Base-by-base conservation (phyloP, 2,888 invertebrate genomes). In the Mamestra brassicae region DNA sequence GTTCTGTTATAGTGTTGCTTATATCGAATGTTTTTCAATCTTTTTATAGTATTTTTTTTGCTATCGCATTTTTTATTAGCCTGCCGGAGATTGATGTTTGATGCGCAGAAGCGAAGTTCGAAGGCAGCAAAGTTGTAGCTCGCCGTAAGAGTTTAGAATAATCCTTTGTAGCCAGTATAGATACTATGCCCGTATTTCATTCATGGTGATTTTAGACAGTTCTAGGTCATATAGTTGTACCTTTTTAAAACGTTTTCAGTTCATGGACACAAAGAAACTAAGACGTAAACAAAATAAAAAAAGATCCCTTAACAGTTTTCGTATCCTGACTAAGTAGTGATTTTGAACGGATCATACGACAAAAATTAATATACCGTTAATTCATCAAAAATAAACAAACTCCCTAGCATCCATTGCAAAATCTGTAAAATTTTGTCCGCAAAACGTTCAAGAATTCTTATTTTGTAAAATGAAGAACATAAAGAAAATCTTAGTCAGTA, bases 91-190 rank as follows among this genome's bases (percentile, higher is more conserved):
- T 26, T 13, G 17, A 42, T 17, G 55, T 63, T 45, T 72, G 72
- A 62, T 52, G 60, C 47, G 13, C 50, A 80, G 76, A 63, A 52
- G n/a, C 2, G 73, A 57, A 50, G 63, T 60, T 73, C 52, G 63
- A 73, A 58, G 80, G 52, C 80, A 77, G 58, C 64, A 52, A 80
- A 65, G 47, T 64, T 34, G 74, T n/a, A 63, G 52, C 60, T 73
- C 74, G 54, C 54, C 63, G 58, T 47, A 38, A 52, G 38, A 38
- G 38, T 73, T 58, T 17, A 54, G 42, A 47, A 64, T 38, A 58
- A 52, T 72, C 26, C 42, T 62, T 36, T 55, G 57, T 58, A 45
- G 45, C 71, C 38, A 26, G 26, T 26, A 26, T 52, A 36, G 8
- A 62, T 62, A 52, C 38, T 58, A 63, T 79, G 36, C 54, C 58